A percentile compares a stretch with the other conserved stretches of the same genome.
These are phyloP conservation scores for Vanacampus margaritifer DNA, from an alignment of 2,113 vertebrate genomes.

Conservation along the genomic window DNA sequence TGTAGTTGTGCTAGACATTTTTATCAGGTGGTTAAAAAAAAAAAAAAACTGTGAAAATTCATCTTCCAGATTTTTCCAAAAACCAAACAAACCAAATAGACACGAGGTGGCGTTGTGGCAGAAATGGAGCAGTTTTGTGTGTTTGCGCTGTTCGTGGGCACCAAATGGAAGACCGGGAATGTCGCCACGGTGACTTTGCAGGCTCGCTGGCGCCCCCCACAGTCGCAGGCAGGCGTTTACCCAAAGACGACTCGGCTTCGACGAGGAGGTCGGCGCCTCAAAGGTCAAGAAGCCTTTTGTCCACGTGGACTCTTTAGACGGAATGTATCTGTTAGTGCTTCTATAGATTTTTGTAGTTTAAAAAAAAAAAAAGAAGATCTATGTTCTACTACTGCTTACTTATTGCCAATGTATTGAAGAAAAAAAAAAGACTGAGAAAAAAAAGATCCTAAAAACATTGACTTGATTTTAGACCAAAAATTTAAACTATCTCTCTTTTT, in stretches of 20 bases:
- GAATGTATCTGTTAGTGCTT: constrained; percentile 83
- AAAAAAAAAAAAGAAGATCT: constrained; percentile 69
- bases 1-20: constrained; percentile 80
- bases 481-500: constrained; percentile 76
- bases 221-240: constrained; percentile 40
- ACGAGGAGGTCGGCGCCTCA: constrained; percentile 48
- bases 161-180: background rate
- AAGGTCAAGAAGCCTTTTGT: constrained; percentile 62
- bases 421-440: constrained; percentile 74
- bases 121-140: constrained; percentile 4
- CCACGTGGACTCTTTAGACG: constrained; percentile 77
- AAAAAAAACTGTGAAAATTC: constrained; percentile 84
- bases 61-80: constrained; percentile 77
- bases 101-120: background rate
- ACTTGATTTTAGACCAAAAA: constrained; percentile 92
- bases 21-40: constrained; percentile 77
- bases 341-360: constrained; percentile 80
- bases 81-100: constrained; percentile 68
- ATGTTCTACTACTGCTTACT: constrained; percentile 81
- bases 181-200: background rate
- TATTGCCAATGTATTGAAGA: constrained; percentile 78
- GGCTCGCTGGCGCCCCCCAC: constrained; percentile 37
- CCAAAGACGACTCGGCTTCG: constrained; percentile 67
- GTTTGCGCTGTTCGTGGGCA: constrained; percentile 5
- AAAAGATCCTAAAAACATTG: constrained; percentile 69